Evolutionary conservation across 2,113 vertebrate genomes (phyloP), one percentile per base, ranked within the genome.

Genomic region (Megaceryle maxima): DNA sequence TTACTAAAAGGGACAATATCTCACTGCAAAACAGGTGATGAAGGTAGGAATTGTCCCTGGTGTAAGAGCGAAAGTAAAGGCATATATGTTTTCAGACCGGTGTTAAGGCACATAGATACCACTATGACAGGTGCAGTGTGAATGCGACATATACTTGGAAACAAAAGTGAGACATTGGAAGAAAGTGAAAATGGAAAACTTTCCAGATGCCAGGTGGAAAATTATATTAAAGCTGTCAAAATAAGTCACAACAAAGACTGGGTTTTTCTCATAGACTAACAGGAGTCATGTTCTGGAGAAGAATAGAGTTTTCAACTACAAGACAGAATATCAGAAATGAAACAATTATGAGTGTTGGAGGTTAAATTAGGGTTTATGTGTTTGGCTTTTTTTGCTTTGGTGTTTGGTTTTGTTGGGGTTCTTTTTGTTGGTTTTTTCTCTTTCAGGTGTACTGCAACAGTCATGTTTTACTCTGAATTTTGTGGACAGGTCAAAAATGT

Each of bases 201-300:
- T 96, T 94, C 91, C 95, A 94, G 94, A 85, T 96, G 83, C 94
- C 92, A 96, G 87, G 88, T 94, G 91, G 91, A 87, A 94, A 91
- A 94, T 95, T 3, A 57, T 94, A 97, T 89, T 95, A 96, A 97
- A 97, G 46, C 91, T 96, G 91, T 96, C 96, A 96, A 94, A 96
- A 86, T 95, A 90, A 97, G 92, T 96, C 95, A 97, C 90, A 97
- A 95, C 90, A 96, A 63, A 91, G 75, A 66, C 46, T 91, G 84
- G 56, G 59, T 87, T 95, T 89, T 89, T 92, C 92, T 87, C 39
- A 0, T 87, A 91, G 95, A 81, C 83, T 96, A 96, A 85, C 86
- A 82, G 44, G 81, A 96, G 94, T 92, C 95, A 56, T 92, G 77
- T 94, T 91, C 81, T 79, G 46, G 44, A 92, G 78, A 74, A 79